Conservation (phyloP, 1,140 invertebrate species). For the Lordiphosa clarofinis region DNA sequence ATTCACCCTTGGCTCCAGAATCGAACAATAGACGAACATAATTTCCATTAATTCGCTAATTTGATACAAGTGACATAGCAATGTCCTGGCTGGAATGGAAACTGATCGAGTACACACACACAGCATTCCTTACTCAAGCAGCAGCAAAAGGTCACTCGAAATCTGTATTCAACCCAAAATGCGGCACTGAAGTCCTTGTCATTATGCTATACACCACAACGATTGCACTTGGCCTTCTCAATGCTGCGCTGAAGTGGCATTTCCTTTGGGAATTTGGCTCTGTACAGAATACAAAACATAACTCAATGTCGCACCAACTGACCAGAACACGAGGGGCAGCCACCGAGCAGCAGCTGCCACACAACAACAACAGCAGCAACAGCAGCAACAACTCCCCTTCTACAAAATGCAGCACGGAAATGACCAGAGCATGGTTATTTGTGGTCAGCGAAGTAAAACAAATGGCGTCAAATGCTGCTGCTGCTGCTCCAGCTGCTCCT, state of each 20-base stretch:
- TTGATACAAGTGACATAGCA: too few relatives aligned
- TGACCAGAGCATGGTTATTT: conserved; percentile 67
- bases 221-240: conserved; percentile 10
- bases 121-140: too few relatives aligned
- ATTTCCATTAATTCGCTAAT: too few relatives aligned
- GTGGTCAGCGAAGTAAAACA: conserved; percentile 71
- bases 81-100: too few relatives aligned
- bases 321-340: not conserved
- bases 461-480: conserved; percentile 62
- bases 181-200: conserved; percentile 1
- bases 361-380: conserved; percentile 9
- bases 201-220: conserved; percentile 14
- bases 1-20: too few relatives aligned
- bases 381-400: not conserved
- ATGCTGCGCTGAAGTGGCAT: conserved; percentile 32
- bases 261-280: conserved; percentile 48
- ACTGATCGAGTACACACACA: too few relatives aligned
- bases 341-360: conserved; percentile 5
- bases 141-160: too few relatives aligned
- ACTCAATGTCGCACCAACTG: conserved; percentile 53
- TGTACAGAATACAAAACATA: conserved; percentile 65
- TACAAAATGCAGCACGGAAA: conserved; percentile 26
- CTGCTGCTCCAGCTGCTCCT: conserved; percentile 7
- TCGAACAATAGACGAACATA: too few relatives aligned
- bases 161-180: not conserved